These are phyloP conservation scores for Pluvialis apricaria DNA, from an alignment of 2,113 vertebrate species.

Conservation along the genomic window DNA sequence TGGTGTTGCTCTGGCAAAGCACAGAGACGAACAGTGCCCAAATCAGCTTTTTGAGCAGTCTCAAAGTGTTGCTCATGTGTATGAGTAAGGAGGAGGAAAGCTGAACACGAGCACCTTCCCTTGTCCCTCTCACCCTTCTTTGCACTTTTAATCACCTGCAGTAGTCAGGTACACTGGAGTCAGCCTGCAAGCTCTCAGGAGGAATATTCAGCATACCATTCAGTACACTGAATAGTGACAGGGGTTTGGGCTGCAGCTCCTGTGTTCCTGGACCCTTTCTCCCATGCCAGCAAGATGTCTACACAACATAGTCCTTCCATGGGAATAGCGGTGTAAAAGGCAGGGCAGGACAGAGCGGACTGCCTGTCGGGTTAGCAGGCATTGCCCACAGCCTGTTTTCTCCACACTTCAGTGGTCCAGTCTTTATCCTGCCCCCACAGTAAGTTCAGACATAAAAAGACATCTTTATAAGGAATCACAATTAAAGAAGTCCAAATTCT, in stretches of 20 bases:
- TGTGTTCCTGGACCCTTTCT: neutral
- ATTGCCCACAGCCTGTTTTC: neutral
- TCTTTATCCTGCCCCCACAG: neutral
- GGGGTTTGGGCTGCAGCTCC: neutral
- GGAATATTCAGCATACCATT: neutral
- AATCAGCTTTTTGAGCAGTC: neutral
- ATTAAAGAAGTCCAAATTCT: neutral
- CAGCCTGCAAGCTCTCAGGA: neutral
- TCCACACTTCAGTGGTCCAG: neutral
- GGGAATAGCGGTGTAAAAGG: neutral
- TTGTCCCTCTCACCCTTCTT: neutral
- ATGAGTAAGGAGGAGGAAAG: neutral
- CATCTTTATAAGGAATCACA: neutral
- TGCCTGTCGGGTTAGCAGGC: neutral
- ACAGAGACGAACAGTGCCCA: neutral
- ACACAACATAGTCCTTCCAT: neutral
- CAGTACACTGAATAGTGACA: neutral
- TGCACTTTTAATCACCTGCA: neutral
- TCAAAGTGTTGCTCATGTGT: fast-evolving
- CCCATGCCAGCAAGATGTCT: neutral
- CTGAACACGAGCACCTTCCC: neutral
- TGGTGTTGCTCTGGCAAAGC: neutral
- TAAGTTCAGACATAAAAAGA: neutral
- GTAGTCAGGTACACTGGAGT: neutral
- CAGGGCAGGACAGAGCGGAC: neutral